phyloP scores from a whole-genome alignment of 1,140 invertebrate genomes.

The Ceratosolen fusciceps region DNA sequence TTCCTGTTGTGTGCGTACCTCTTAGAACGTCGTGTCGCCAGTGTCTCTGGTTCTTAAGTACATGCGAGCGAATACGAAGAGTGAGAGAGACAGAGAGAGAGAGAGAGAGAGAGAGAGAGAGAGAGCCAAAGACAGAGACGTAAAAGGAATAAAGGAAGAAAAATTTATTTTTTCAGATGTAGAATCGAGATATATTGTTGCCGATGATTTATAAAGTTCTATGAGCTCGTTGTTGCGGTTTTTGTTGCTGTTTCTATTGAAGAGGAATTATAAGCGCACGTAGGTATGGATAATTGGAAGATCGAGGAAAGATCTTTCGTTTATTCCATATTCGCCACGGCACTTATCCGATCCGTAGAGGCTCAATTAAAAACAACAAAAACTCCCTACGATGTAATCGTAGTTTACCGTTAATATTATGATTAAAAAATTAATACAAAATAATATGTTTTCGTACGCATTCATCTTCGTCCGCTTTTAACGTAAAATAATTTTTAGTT shows the following conservation, averaged over 20 bases:
- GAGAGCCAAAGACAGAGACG: too few relatives aligned
- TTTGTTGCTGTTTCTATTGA: too few relatives aligned
- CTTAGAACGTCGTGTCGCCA: slow-evolving; percentile 22
- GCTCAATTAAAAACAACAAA: neutral
- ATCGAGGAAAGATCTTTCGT: neutral
- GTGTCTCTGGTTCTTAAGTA: slow-evolving; percentile 31
- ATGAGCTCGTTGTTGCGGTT: slow-evolving; percentile 1
- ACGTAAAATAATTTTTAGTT: too few relatives aligned
- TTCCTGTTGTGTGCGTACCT: slow-evolving; percentile 21
- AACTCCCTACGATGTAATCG: neutral
- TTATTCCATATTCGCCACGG: neutral
- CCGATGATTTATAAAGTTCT: slow-evolving; percentile 37
- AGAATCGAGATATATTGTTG: slow-evolving; percentile 30
- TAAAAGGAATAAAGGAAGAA: too few relatives aligned
- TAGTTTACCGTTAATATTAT: neutral
- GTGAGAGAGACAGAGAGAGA: neutral
- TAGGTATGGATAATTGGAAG: slow-evolving; percentile 10
- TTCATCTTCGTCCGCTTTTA: too few relatives aligned
- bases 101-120: neutral
- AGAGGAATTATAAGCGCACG: neutral
- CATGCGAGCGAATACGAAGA: slow-evolving; percentile 1
- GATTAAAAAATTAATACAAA: too few relatives aligned
- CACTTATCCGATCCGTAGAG: neutral
- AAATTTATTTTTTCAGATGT: slow-evolving; percentile 22
- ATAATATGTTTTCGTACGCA: too few relatives aligned